Evolutionary conservation across 2,797 vertebrate species (phyloP), one percentile per base, ranked within the genome.

Genomic region (Petrocephalus schoutedeni): DNA sequence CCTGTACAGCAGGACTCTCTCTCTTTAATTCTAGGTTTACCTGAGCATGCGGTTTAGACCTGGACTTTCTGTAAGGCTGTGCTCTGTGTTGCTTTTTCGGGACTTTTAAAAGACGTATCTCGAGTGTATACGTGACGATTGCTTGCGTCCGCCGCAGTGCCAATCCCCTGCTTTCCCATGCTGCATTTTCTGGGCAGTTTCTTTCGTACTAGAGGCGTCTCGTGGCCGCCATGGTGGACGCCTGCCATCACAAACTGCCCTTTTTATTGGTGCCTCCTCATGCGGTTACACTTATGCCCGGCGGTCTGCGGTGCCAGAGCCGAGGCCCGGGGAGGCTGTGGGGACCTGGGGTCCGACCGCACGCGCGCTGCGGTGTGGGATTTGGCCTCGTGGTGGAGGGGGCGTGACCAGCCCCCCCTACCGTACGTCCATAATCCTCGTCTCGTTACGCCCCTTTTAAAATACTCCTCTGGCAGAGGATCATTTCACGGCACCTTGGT

Each of bases 401-500:
- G 28, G 67, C 45, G 14, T 74, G 7, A 58, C 19, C 80, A 49
- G 91, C 90, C 91, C 90, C 88, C 91, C 90, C 90, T 91, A 91
- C 92, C 93, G 91, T 87, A 83, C 83, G 45, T 85, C 88, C 89
- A 90, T 88, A 86, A 92, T 91, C 91, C 92, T 93, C 91, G 91
- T 94, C 92, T 93, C 90, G 94, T 91, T 89, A 88, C 92, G 91
- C 89, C 92, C 90, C 91, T 93, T 94, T 94, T 91, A 95, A 93
- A 95, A 95, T 95, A 95, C 95, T 95, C 95, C 93, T 96, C 93
- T 89, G 93, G 90, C 88, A 84, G 91, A 94, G 95, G 93, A 95
- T 94, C 95, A 94, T 95, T 95, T 96, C 90, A 95, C 95, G 92
- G 28, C 56, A 88, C 89, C 93, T 91, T 90, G 90, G 92, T 91